Percentiles rank a stretch among this genome's conserved stretches.
Conservation (phyloP, 2,888 invertebrate species). For the Drosophila putrida region DNA sequence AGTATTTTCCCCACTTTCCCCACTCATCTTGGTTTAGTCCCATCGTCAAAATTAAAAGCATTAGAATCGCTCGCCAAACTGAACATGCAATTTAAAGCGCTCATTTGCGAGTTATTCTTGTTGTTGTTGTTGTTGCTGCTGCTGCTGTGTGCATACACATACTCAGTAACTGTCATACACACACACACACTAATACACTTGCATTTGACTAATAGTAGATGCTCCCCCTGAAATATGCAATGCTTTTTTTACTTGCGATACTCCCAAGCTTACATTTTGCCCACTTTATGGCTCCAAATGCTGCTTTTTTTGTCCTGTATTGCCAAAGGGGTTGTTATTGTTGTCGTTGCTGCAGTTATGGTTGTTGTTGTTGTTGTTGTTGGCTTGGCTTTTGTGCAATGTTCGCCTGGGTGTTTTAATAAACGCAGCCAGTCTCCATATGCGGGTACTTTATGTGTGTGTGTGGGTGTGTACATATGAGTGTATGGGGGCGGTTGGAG, state of each 20-base stretch:
- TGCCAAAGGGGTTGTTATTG: slow-evolving; percentile 42
- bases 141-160: slow-evolving; percentile 14
- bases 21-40: neutral
- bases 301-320: slow-evolving; percentile 22
- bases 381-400: slow-evolving; percentile 62
- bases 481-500: neutral
- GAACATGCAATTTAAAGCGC: slow-evolving; percentile 74
- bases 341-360: slow-evolving; percentile 24
- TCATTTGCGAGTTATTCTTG: slow-evolving; percentile 26
- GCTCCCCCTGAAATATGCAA: slow-evolving; percentile 70
- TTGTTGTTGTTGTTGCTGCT: slow-evolving; percentile 20
- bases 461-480: slow-evolving; percentile 13
- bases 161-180: slow-evolving; percentile 15
- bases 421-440: slow-evolving; percentile 55
- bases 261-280: slow-evolving; percentile 66
- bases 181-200: slow-evolving; percentile 41
- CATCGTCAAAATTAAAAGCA: slow-evolving; percentile 64
- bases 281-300: slow-evolving; percentile 74
- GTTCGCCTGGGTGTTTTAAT: slow-evolving; percentile 71
- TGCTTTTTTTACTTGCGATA: slow-evolving; percentile 46
- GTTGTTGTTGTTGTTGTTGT: slow-evolving; percentile 28
- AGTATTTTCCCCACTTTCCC: neutral
- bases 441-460: slow-evolving; percentile 26
- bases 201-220: slow-evolving; percentile 59
- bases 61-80: slow-evolving; percentile 67